Percentiles rank a stretch among this genome's conserved stretches.
These are phyloP conservation scores for Tetheella fluctuosa DNA, from an alignment of 2,888 invertebrate genomes.

Conservation along the genomic window DNA sequence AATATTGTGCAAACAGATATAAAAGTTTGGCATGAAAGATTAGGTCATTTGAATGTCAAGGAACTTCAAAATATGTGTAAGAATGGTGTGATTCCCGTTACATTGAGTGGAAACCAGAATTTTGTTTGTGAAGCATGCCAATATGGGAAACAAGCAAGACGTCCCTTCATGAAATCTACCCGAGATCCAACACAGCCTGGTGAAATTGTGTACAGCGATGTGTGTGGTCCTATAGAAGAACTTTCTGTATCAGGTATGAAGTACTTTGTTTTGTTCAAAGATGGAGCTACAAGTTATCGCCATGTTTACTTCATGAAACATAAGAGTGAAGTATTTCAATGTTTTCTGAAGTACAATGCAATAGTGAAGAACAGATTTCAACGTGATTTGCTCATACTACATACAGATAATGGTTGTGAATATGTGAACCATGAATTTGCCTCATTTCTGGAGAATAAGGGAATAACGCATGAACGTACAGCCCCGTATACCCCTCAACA, in stretches of 20 bases:
- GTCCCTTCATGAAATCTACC: too few species aligned
- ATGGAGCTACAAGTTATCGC: constrained; percentile 16
- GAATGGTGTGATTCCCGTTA: too few species aligned
- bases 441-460: constrained; percentile 27
- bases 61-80: too few species aligned
- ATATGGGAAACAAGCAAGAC: too few species aligned
- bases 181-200: too few species aligned
- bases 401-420: constrained; percentile 30
- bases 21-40: too few species aligned
- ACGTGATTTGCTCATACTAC: constrained; percentile 19
- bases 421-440: constrained; percentile 25
- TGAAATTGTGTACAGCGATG: constrained; percentile 29
- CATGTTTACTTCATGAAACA: constrained; percentile 29
- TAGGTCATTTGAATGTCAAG: too few species aligned
- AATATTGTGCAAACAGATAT: too few species aligned
- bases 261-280: constrained; percentile 36
- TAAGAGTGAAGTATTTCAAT: constrained; percentile 27
- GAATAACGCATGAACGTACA: constrained; percentile 39
- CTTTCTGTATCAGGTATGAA: constrained; percentile 24
- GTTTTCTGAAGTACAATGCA: constrained; percentile 27
- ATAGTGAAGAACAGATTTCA: constrained; percentile 25
- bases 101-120: too few species aligned
- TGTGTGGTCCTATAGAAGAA: constrained; percentile 27
- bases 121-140: too few species aligned
- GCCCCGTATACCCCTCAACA: constrained; percentile 46